Conservation (phyloP, 2,113 vertebrate species). For the Corythaixoides concolor region DNA sequence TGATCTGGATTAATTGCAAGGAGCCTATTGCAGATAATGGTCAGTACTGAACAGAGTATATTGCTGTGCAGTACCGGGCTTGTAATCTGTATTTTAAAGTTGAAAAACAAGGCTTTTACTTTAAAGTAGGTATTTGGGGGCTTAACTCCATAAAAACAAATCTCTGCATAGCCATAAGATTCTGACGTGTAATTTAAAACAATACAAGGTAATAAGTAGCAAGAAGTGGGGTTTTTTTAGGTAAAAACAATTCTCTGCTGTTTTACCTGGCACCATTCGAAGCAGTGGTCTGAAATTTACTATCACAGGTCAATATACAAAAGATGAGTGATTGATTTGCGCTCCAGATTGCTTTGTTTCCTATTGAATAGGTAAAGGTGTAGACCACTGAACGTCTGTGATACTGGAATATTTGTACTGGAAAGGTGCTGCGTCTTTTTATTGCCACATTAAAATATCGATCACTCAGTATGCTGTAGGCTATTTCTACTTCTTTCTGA, state of each 20-base stretch:
- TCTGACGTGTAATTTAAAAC: neutral
- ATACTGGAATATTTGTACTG: neutral
- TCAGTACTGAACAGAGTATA: neutral
- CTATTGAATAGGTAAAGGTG: neutral
- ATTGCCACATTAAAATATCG: constrained; percentile 15
- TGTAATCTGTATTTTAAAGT: neutral
- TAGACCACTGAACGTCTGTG: neutral
- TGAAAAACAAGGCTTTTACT: neutral
- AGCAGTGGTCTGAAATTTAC: neutral
- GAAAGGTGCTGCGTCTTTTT: neutral
- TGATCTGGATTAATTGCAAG: neutral
- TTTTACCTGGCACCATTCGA: neutral
- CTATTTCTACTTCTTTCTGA: constrained; percentile 39
- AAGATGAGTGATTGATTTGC: neutral
- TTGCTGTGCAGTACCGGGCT: neutral
- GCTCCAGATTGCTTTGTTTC: neutral
- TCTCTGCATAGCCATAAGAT: neutral
- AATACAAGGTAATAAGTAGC: neutral
- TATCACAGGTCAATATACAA: neutral
- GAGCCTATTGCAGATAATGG: neutral
- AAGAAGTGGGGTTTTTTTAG: neutral
- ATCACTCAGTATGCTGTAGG: neutral
- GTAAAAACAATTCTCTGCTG: neutral
- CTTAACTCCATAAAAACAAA: neutral
- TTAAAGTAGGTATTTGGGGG: neutral